Evolutionary conservation across 2,888 invertebrate genomes (phyloP).

Genomic region (Salpingus planirostris): DNA sequence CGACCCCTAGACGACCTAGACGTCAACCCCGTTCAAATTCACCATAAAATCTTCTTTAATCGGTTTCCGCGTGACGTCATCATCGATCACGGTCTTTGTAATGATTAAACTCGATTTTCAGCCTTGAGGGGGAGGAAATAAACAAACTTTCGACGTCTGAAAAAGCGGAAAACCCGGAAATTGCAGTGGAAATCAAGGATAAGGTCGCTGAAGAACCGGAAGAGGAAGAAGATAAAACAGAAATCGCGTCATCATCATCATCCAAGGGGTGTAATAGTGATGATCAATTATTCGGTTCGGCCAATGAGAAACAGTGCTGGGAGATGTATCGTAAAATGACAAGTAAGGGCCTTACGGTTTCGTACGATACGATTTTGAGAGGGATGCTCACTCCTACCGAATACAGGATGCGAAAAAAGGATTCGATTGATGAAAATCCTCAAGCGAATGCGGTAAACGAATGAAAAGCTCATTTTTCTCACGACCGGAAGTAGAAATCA

Average conservation of each 20-base stretch:
- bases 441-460: too few species aligned
- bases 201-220: neutral
- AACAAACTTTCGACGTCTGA: neutral
- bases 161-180: constrained; percentile 1
- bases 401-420: constrained; percentile 50
- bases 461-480: too few species aligned
- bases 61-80: too few species aligned
- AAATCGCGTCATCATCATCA: neutral
- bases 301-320: constrained; percentile 52
- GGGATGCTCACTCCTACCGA: constrained; percentile 67
- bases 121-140: neutral
- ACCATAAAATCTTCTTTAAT: too few species aligned
- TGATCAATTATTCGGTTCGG: constrained; percentile 27
- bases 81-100: too few species aligned
- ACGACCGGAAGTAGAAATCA: too few species aligned
- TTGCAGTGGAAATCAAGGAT: constrained; percentile 1
- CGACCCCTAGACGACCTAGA: too few species aligned
- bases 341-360: constrained; percentile 56
- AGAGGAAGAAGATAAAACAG: constrained; percentile 1
- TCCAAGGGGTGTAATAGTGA: too few species aligned
- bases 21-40: too few species aligned
- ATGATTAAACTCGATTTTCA: neutral
- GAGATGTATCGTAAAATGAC: constrained; percentile 58
- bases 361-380: constrained; percentile 59
- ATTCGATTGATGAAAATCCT: constrained; percentile 1